Evolutionary conservation across 2,113 vertebrate genomes (phyloP).

Genomic region (Gracilinanus agilis): DNA sequence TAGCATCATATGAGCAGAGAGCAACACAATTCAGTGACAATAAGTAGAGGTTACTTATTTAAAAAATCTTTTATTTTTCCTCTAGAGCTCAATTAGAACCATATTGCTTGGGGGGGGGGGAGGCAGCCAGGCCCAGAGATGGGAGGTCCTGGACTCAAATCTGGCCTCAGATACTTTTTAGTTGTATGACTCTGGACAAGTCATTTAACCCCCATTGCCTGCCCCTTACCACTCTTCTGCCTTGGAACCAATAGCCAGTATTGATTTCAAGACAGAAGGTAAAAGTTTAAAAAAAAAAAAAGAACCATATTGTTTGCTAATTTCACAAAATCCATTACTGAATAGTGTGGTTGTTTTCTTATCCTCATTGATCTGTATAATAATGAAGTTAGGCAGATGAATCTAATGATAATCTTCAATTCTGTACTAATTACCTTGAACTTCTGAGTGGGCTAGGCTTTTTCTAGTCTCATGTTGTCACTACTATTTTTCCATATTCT

Average conservation of each 20-base stretch:
- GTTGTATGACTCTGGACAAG: no score
- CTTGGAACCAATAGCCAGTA: no score
- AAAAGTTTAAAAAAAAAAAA: no score
- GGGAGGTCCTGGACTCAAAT: no score
- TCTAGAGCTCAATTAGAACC: neutral
- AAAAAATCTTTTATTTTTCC: neutral
- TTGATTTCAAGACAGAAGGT: no score
- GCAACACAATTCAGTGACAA: neutral
- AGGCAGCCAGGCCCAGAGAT: no score
- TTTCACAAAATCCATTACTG: neutral
- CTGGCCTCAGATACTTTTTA: no score
- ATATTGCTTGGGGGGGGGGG: neutral
- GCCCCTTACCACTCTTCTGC: no score
- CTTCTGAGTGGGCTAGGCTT: neutral
- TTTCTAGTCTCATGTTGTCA: neutral
- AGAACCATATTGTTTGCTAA: neutral
- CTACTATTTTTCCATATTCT: neutral
- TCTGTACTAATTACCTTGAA: neutral
- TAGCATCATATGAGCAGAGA: neutral
- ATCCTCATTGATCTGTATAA: neutral
- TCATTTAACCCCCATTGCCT: no score
- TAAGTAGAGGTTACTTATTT: neutral
- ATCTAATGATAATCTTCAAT: neutral
- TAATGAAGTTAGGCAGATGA: neutral
- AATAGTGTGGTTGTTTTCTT: no score